Percentiles rank a stretch among this genome's conserved stretches.
These are phyloP conservation scores for Microctonus hyperodae DNA, from an alignment of 2,888 invertebrate species.

Conservation along the genomic window DNA sequence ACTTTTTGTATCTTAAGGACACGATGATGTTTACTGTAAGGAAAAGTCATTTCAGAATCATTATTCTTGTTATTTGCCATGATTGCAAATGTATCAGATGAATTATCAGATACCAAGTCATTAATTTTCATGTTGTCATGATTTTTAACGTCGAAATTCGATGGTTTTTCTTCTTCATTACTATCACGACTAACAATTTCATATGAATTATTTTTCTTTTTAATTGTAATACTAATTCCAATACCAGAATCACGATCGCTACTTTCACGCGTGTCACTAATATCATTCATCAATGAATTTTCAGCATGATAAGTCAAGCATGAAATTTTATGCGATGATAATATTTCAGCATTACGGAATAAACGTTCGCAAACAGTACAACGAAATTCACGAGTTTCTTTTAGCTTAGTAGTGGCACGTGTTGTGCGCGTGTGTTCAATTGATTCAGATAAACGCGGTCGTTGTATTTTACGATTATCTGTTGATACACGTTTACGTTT, in stretches of 20 bases:
- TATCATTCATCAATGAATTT: not conserved
- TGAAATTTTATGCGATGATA: constrained; percentile 48
- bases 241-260: constrained; percentile 54
- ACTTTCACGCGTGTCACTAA: constrained; percentile 38
- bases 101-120: constrained; percentile 36
- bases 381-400: constrained; percentile 12
- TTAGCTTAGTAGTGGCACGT: constrained; percentile 13
- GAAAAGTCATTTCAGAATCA: constrained; percentile 23
- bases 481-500: constrained; percentile 23
- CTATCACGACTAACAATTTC: constrained; percentile 54
- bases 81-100: constrained; percentile 15
- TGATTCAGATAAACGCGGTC: constrained; percentile 8
- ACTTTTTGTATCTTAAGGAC: constrained; percentile 26
- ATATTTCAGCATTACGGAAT: constrained; percentile 51
- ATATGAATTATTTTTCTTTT: constrained; percentile 59
- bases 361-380: constrained; percentile 44
- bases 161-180: constrained; percentile 40
- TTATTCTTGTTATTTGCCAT: constrained; percentile 2
- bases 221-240: constrained; percentile 58
- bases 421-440: constrained; percentile 12
- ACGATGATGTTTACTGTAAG: constrained; percentile 20
- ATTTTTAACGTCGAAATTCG: constrained; percentile 24
- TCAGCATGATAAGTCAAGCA: constrained; percentile 38
- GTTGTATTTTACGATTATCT: constrained; percentile 7
- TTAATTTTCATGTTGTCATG: constrained; percentile 32